Evolutionary conservation across 2,113 vertebrate genomes (phyloP).

Genomic region (Plectropomus leopardus): DNA sequence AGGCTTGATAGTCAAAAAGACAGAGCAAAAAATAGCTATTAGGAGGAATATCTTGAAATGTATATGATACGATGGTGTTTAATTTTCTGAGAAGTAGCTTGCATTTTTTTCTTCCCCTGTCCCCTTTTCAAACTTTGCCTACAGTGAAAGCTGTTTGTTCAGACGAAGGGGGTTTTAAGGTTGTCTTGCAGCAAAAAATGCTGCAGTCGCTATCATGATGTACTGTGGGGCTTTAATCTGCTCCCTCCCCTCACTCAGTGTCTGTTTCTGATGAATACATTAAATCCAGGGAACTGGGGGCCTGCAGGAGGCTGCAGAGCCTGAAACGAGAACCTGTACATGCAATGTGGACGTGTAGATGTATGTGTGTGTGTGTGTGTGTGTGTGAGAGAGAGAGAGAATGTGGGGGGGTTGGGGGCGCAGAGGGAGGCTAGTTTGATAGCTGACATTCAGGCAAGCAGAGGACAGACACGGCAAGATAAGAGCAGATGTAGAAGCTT

Average conservation of each 20-base stretch:
- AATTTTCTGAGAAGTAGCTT: slow-evolving; percentile 39
- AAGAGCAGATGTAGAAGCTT: slow-evolving; percentile 50
- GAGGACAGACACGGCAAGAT: slow-evolving; percentile 56
- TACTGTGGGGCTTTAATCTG: slow-evolving; percentile 67
- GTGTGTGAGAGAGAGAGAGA: neutral
- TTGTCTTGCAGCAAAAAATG: slow-evolving; percentile 69
- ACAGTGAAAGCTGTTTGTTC: slow-evolving; percentile 46
- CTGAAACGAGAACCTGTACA: slow-evolving; percentile 40
- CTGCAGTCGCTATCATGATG: slow-evolving; percentile 74
- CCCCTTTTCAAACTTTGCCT: slow-evolving; percentile 33
- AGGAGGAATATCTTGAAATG: slow-evolving; percentile 24
- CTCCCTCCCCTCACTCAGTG: slow-evolving; percentile 51
- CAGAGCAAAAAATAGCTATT: slow-evolving; percentile 17
- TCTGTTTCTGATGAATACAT: slow-evolving; percentile 74
- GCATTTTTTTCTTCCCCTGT: slow-evolving; percentile 20
- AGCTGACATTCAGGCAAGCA: slow-evolving; percentile 65
- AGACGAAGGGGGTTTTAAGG: slow-evolving; percentile 54
- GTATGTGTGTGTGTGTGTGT: neutral
- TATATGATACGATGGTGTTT: slow-evolving; percentile 45
- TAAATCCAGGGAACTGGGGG: slow-evolving; percentile 56
- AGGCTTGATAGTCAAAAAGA: neutral
- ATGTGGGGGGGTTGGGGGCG: neutral
- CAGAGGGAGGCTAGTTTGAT: slow-evolving; percentile 36
- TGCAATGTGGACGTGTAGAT: neutral
- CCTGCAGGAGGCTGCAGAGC: slow-evolving; percentile 63